Evolutionary conservation across 1,140 invertebrate genomes (phyloP).

Genomic region (Bombus pyrosoma): DNA sequence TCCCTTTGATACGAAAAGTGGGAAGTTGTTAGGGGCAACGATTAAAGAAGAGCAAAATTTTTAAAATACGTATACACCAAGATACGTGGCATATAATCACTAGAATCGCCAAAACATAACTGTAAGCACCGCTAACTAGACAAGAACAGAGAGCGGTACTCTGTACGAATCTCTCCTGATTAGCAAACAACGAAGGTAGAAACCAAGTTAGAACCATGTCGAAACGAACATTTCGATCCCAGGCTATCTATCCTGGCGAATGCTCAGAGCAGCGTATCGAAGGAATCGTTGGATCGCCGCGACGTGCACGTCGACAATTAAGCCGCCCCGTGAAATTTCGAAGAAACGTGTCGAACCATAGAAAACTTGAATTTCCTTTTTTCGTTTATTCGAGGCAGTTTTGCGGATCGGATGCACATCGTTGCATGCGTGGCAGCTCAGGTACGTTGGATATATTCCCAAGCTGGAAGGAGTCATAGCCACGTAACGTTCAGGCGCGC

Average conservation of each 20-base stretch:
- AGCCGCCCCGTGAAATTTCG: neutral
- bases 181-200: constrained; percentile 3
- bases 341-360: neutral
- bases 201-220: neutral
- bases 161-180: neutral
- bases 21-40: neutral
- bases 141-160: neutral
- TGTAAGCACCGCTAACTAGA: neutral
- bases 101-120: neutral
- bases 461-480: constrained; percentile 9
- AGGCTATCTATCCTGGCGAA: neutral
- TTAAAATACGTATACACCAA: too few species aligned
- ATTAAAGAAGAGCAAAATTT: too few species aligned
- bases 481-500: constrained; percentile 29
- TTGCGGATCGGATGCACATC: constrained; percentile 37
- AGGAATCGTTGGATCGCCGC: neutral
- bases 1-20: neutral
- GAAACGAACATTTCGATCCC: neutral
- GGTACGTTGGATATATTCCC: neutral
- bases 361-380: neutral
- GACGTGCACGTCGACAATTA: neutral
- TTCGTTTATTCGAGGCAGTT: neutral
- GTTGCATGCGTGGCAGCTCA: constrained; percentile 19
- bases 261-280: neutral
- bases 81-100: neutral